Conservation (phyloP, 2,888 invertebrate species). For the Phlogophora meticulosa region DNA sequence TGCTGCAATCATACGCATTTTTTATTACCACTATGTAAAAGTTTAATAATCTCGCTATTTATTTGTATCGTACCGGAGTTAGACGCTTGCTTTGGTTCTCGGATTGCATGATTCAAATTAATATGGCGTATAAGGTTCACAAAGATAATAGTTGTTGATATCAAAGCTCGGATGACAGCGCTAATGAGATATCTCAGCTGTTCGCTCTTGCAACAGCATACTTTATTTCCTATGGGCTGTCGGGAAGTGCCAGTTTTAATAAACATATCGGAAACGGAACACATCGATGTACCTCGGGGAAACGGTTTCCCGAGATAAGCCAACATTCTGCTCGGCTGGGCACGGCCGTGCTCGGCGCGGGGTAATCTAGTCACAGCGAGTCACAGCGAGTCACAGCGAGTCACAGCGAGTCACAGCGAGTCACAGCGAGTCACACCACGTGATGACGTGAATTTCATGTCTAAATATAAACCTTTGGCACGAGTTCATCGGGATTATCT, state of each 20-base stretch:
- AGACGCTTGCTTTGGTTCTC: no score
- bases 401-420: no score
- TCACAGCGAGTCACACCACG: background rate
- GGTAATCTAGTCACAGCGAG: no score
- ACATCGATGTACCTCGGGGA: background rate
- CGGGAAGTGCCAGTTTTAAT: background rate
- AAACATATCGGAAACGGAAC: background rate
- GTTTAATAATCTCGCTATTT: no score
- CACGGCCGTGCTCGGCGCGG: no score
- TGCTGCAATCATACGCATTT: background rate
- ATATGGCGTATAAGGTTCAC: background rate
- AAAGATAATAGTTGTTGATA: background rate
- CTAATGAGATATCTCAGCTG: background rate
- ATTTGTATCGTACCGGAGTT: no score
- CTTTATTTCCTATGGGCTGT: background rate
- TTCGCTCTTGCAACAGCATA: background rate
- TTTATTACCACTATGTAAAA: background rate
- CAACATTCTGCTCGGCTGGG: background rate
- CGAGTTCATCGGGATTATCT: conserved; percentile 6
- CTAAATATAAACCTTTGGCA: conserved; percentile 12
- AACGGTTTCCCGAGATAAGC: background rate
- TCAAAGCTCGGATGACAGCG: background rate
- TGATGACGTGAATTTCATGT: background rate
- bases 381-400: no score
- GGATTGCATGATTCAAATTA: background rate